These are phyloP conservation scores for Thermophis baileyi DNA, from an alignment of 2,113 vertebrate genomes.

Conservation along the genomic window DNA sequence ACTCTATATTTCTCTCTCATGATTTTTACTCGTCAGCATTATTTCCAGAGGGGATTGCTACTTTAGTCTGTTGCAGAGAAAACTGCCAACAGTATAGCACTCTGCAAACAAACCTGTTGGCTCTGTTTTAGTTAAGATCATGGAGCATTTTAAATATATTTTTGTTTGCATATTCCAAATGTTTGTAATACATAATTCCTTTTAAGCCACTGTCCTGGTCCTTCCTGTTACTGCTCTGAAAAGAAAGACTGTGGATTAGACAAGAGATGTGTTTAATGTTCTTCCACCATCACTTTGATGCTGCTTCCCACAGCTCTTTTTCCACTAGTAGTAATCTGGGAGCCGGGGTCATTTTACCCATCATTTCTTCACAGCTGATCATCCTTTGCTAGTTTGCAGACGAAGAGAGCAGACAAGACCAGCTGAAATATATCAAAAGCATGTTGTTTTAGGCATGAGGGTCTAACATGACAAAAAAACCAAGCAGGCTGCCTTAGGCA, in stretches of 20 bases:
- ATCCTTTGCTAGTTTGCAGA: neutral
- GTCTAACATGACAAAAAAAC: neutral
- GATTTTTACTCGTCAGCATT: neutral
- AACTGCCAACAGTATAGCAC: neutral
- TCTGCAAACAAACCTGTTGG: neutral
- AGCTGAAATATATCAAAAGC: neutral
- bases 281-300: neutral
- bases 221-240: neutral
- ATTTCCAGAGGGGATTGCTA: neutral
- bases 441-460: neutral
- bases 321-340: neutral
- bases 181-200: neutral
- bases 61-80: neutral
- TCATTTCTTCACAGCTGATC: neutral
- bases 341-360: neutral
- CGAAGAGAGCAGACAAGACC: too few species aligned
- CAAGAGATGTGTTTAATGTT: neutral
- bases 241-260: too few species aligned
- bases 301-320: neutral
- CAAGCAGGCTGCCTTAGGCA: neutral
- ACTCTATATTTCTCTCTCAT: neutral
- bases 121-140: neutral
- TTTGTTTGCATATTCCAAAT: neutral
- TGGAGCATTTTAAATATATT: neutral
- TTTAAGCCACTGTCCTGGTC: neutral